Evolutionary conservation across 2,113 vertebrate genomes (phyloP).

Genomic region (Cathartes aura): DNA sequence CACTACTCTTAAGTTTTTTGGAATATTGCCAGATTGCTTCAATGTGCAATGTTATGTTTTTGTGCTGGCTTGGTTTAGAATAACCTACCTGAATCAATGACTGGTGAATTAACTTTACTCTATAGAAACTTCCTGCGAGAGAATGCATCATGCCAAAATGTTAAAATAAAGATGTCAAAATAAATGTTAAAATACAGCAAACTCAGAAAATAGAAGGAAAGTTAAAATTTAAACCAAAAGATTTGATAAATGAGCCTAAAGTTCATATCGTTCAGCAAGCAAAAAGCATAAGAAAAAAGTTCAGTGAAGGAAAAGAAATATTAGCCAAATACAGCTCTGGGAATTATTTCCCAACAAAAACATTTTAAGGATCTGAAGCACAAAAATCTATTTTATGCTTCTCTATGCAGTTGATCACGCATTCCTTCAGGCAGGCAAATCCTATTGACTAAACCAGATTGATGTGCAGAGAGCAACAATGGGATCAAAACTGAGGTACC

Average conservation of each 20-base stretch:
- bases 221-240: background rate
- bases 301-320: background rate
- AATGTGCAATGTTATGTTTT: background rate
- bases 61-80: background rate
- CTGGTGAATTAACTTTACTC: background rate
- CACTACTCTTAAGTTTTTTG: background rate
- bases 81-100: background rate
- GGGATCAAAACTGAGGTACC: background rate
- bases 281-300: background rate
- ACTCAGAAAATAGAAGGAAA: background rate
- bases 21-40: background rate
- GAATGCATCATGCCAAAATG: background rate
- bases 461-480: background rate
- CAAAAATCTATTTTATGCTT: conserved; percentile 15
- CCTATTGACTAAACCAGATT: conserved; percentile 25
- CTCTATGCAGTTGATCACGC: background rate
- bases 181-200: background rate
- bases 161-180: background rate
- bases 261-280: background rate
- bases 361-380: conserved; percentile 6
- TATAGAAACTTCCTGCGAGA: background rate
- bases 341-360: background rate
- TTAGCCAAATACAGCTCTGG: background rate
- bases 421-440: conserved; percentile 27
- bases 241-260: background rate